Conservation (phyloP, 2,113 vertebrate species). For the Heptranchias perlo region DNA sequence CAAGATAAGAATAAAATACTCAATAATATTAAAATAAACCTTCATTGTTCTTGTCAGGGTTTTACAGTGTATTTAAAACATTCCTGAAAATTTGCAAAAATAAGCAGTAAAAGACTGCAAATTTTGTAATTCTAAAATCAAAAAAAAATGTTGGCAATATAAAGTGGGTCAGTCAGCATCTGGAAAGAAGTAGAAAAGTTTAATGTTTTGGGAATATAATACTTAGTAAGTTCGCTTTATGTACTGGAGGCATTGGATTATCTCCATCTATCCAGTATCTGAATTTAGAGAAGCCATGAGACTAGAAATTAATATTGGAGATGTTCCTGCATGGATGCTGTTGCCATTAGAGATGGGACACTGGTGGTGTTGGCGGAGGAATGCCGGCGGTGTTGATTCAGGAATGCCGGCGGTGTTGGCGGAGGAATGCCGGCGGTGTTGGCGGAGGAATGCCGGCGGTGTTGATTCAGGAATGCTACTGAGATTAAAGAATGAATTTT, state of each 20-base stretch:
- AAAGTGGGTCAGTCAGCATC: neutral
- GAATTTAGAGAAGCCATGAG: neutral
- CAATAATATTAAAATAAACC: neutral
- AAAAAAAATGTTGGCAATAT: neutral
- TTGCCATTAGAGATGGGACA: no score
- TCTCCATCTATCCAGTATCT: neutral
- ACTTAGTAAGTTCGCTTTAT: neutral
- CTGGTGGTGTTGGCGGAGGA: no score
- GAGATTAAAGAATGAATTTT: no score
- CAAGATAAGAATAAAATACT: neutral
- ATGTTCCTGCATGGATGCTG: neutral
- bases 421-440: no score
- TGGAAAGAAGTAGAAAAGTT: no score
- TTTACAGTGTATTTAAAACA: neutral
- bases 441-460: no score
- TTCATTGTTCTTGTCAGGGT: neutral
- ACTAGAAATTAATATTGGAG: neutral
- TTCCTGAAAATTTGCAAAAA: neutral
- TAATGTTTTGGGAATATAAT: neutral
- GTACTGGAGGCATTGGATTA: neutral
- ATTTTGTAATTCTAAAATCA: neutral
- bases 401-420: no score
- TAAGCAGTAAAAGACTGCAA: neutral
- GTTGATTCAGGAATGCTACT: no score
- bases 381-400: no score